Base-by-base conservation (phyloP, 1,140 invertebrate species). In the Macrosteles quadrilineatus region DNA sequence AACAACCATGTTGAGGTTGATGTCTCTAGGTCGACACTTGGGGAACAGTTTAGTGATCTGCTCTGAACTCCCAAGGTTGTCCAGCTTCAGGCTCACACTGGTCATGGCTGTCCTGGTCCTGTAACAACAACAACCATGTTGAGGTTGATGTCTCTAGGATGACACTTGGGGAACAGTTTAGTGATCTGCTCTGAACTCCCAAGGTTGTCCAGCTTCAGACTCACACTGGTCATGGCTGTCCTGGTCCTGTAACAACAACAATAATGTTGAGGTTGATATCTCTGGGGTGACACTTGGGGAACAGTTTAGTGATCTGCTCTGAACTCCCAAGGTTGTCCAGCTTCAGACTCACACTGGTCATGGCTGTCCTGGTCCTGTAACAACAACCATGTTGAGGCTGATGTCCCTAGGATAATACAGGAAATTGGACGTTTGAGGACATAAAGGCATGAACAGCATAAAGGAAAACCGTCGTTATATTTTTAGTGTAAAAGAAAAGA, bases 11-110 rank as follows among this genome's bases (percentile, higher is more conserved):
- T 87, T 87, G 80, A 87, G 82, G 79, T 85, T 87, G 74, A 83
- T 83, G 77, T 85, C 82, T 78, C 87, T 6, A 9, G 90, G 90
- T 73, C 90, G 85, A 82, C 90, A 92, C 87, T 92, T 92, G 73
- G 91, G 90, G 82, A 93, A 93, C 72, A 93, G 85, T 79, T 89
- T 86, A 75, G 88, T 90, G 81, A 93, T 91, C 80, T 90, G 87
- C 83, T 91, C 90, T 79, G 86, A 87, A 77, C 80, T 82, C 76
- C 81, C 83, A 17, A 73, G 62, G 62, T 75, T 76, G 70, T 76
- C 75, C 55, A 74, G 57, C 53, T 74, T 69, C 47, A 74, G 67
- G 40, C 67, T 57, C 19, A 69, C 62, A 36, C 62, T 64, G 62
- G 62, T 64, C 62, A 64, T 64, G 29, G 62, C n/a, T 31, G 2